Base-by-base conservation (phyloP, 2,797 vertebrate genomes). In the Argyrosomus regius region DNA sequence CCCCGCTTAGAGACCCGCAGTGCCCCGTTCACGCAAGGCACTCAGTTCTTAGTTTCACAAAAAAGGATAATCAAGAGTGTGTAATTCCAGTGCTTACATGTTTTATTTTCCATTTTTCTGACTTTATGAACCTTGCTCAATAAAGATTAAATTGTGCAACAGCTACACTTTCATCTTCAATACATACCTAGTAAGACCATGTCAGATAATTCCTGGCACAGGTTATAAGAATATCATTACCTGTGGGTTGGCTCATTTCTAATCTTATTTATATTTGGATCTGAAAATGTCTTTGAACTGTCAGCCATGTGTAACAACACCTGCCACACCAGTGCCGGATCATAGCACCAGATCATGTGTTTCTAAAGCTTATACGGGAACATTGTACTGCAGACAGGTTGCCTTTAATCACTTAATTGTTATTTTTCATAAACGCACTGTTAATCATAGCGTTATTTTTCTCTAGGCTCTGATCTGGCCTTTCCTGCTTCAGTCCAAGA, bases 401-500 rank as follows among this genome's bases (percentile, higher is more conserved):
- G 16, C 31, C 26, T 58, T 8, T 61, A 6, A 22, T 61, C 13
- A 6, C 17, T 80, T 3, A 7, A 6, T 60, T 67, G 6, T 68
- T 65, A 8, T 62, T 72, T 61, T 43, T 39, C 52, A n/a, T 62
- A 28, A 53, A 68, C 46, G 11, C 17, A 22, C 17, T 24, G 10
- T 76, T 80, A 77, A 80, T 61, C 18, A 24, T n/a, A 0, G 9
- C 45, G 45, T 3, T 20, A 48, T 85, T 89, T 76, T 46, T 72
- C 79, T 95, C 43, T 76, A 99, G 98, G 96, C 89, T 93, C 96
- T 72, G 96, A 98, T 86, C 95, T 98, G 94, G 98, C 97, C 22
- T 98, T 99, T 91, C 98, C 98, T 83, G 97, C 98, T 77, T 96
- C 96, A 65, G 94, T 99, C 85, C 97, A 98, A 89, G 97, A 98